Percentiles rank a stretch among this genome's conserved stretches.
Conservation (phyloP, 2,888 invertebrate species). For the Agrochola litura region DNA sequence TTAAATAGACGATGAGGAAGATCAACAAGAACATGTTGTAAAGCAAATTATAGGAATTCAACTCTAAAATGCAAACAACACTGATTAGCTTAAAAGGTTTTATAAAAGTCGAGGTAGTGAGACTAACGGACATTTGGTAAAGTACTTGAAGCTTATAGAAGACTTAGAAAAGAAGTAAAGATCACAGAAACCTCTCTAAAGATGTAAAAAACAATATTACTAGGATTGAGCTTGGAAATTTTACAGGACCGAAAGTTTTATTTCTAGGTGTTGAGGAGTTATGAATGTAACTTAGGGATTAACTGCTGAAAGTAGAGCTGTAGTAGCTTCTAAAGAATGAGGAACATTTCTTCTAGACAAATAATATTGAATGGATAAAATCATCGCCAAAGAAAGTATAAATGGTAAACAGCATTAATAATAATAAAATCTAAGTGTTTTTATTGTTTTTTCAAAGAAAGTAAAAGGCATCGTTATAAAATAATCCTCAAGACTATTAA, state of each 20-base stretch:
- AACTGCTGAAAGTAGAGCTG: too few species aligned
- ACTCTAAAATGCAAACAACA: background rate
- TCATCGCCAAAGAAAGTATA: background rate
- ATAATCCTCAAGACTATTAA: slow-evolving; percentile 29
- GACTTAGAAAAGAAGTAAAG: too few species aligned
- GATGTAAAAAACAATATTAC: background rate
- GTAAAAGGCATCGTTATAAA: background rate
- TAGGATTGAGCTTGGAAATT: background rate
- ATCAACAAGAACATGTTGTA: background rate
- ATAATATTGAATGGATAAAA: background rate
- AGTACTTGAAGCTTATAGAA: too few species aligned
- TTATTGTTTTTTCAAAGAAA: background rate
- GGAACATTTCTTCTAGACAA: background rate
- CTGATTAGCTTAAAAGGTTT: background rate
- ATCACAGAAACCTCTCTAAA: too few species aligned
- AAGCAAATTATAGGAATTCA: background rate
- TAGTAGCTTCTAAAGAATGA: too few species aligned
- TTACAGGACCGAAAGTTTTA: background rate
- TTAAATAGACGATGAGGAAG: background rate
- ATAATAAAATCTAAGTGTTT: background rate
- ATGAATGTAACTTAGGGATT: too few species aligned
- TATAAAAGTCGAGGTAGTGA: too few species aligned
- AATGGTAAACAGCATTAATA: background rate
- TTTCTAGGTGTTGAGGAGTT: background rate
- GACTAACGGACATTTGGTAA: background rate